Conservation (phyloP, 2,888 invertebrate genomes). For the Portevinia maculata region DNA sequence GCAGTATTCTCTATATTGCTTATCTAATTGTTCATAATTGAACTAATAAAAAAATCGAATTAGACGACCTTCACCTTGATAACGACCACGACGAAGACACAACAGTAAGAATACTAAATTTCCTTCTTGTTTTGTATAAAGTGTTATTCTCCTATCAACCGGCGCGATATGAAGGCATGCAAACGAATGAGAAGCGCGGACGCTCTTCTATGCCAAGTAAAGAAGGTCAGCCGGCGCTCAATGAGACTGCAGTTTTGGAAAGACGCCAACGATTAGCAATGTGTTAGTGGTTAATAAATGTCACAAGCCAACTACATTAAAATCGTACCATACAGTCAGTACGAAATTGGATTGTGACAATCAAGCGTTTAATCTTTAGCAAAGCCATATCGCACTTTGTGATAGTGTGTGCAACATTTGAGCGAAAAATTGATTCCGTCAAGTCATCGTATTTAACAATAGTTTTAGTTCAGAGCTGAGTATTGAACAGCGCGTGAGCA, state of each 20-base stretch:
- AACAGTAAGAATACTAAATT: not conserved
- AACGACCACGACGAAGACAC: not conserved
- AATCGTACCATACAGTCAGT: not conserved
- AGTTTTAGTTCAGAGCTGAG: not conserved
- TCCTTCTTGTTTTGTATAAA: no score
- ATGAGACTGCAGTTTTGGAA: conserved; percentile 42
- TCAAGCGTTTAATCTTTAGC: conserved; percentile 17
- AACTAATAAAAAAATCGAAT: conserved; percentile 14
- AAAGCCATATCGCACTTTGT: conserved; percentile 7
- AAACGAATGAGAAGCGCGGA: not conserved
- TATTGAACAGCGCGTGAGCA: no score
- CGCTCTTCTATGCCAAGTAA: not conserved
- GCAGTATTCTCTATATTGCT: not conserved
- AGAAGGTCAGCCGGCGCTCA: conserved; percentile 25
- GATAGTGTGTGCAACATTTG: conserved; percentile 17
- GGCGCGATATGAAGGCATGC: not conserved
- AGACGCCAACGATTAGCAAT: conserved; percentile 33
- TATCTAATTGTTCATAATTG: conserved; percentile 21
- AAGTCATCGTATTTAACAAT: conserved; percentile 45
- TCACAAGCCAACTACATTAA: not conserved
- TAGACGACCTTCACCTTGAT: conserved; percentile 55
- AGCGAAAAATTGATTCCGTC: conserved; percentile 25
- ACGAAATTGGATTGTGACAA: not conserved
- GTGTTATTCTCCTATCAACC: not conserved
- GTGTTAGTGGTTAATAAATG: conserved; percentile 10